Base-by-base conservation (phyloP, 2,888 invertebrate species). In the Meta bourneti region DNA sequence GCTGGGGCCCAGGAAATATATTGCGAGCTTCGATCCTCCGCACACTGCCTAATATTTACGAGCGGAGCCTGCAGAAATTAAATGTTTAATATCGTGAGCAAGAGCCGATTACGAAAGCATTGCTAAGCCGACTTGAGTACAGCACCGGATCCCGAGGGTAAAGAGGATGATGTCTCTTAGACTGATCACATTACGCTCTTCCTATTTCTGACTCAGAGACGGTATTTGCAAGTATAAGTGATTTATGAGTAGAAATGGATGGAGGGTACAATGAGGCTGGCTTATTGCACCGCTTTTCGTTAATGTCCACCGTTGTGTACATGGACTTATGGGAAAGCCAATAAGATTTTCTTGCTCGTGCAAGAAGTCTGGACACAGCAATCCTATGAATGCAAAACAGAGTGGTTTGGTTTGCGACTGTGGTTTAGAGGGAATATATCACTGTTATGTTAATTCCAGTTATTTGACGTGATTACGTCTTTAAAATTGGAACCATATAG, bases 61-160 rank as follows among this genome's bases (percentile, higher is more conserved):
- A 78, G 16, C 78, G 13, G 9, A n/a, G 78, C 16, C 78, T 52
- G 20, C 9, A 78, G 51, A 78, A 52, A 78, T 78, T 78, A 78
- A 78, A 78, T 52, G 78, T 78, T 78, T 78, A 78, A 78, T 78
- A 78, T 13, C n/a, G 19, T 19, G 16, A 13, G 11, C 52, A n/a
- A 52, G 51, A 78, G 78, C 78, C 52, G 78, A 78, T 52, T 78
- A n/a, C n/a, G 52, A 16, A n/a, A 78, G 78, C 19, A 51, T 78
- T n/a, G 19, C 48, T 51, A 19, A 78, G 78, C 52, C 8, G 78
- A 77, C 52, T 13, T 49, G 13, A 34, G 34, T 20, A 48, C 48
- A 34, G 34, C 11, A 16, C 9, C 34, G 7, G 9, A 48, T 75
- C 75, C 13, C 8, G 48, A 34, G 75, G 34, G 49, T 34, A 34